A percentile compares a stretch with the other conserved stretches of the same genome.
These are phyloP conservation scores for Morpho achilles DNA, from an alignment of 2,888 invertebrate species.

Conservation along the genomic window DNA sequence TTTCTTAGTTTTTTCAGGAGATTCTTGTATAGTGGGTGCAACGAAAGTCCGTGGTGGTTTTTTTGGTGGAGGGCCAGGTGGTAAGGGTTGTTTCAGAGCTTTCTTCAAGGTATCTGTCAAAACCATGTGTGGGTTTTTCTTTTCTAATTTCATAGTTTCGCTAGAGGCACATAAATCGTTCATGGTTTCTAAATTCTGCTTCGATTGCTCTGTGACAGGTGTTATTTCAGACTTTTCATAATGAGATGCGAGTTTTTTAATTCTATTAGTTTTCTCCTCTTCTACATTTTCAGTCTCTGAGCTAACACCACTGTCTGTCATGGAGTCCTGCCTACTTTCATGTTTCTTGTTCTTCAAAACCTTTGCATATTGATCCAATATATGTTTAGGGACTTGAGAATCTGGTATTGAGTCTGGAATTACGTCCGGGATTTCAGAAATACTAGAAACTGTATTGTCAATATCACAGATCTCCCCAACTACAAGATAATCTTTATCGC, in stretches of 20 bases:
- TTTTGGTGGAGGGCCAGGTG: constrained; percentile 85
- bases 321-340: constrained; percentile 57
- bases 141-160: constrained; percentile 64
- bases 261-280: constrained; percentile 54
- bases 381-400: constrained; percentile 63
- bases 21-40: constrained; percentile 34
- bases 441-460: constrained; percentile 7
- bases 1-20: constrained; percentile 48
- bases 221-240: constrained; percentile 42
- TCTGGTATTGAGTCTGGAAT: constrained; percentile 52
- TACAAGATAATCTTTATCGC: constrained; percentile 21
- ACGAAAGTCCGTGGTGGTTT: constrained; percentile 86
- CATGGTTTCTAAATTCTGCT: constrained; percentile 52
- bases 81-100: constrained; percentile 83
- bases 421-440: constrained; percentile 33
- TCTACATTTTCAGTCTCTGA: constrained; percentile 72
- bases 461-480: constrained; percentile 35
- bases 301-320: constrained; percentile 74
- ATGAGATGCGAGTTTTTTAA: constrained; percentile 48
- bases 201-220: constrained; percentile 9
- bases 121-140: constrained; percentile 64
- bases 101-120: constrained; percentile 81
- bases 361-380: constrained; percentile 69
- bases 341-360: constrained; percentile 56
- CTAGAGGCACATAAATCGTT: constrained; percentile 58